Evolutionary conservation across 2,113 vertebrate species (phyloP), one percentile per base, ranked within the genome.

Genomic region (Jacana jacana): DNA sequence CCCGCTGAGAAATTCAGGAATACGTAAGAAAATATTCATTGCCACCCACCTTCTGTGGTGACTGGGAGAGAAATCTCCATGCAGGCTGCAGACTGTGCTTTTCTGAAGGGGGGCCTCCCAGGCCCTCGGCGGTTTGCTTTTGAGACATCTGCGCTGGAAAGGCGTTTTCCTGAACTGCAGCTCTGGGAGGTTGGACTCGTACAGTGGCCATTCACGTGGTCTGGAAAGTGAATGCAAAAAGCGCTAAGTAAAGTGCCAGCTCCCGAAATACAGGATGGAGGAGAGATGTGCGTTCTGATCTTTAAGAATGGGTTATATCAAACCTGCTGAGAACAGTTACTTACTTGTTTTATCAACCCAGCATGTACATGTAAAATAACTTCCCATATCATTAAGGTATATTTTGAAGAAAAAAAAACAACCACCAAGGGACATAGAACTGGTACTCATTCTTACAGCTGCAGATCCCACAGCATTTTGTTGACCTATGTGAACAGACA

Each of bases 21-120:
- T 11, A 77, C 30, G 82, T 89, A 73, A 58, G 31, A 33, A 54
- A 71, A 70, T 14, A 71, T 17, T 75, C 28, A 96, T 87, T 97
- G 98, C 97, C 98, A 98, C 98, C 98, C 98, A 99, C 99, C 99
- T 99, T 99, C 99, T 93, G 99, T 98, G 98, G 99, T 99, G 97
- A 99, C 98, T 93, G 99, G 99, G 97, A 99, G 98, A 97, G 99
- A 99, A 97, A 99, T 98, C 98, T 99, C 99, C 99, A 99, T 99
- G 98, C 99, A 99, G 98, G 99, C 99, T 85, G 99, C 99, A 83
- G 99, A 99, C 97, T 99, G 99, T 65, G 99, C 99, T 98, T 99
- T 99, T 97, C 99, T 98, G 98, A 99, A 99, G 86, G 99, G 99
- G 55, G 99, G 99, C 97, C 99, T 98, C 95, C 98, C 99, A 6